Base-by-base conservation (phyloP, 2,113 vertebrate genomes). In the Odocoileus virginianus region DNA sequence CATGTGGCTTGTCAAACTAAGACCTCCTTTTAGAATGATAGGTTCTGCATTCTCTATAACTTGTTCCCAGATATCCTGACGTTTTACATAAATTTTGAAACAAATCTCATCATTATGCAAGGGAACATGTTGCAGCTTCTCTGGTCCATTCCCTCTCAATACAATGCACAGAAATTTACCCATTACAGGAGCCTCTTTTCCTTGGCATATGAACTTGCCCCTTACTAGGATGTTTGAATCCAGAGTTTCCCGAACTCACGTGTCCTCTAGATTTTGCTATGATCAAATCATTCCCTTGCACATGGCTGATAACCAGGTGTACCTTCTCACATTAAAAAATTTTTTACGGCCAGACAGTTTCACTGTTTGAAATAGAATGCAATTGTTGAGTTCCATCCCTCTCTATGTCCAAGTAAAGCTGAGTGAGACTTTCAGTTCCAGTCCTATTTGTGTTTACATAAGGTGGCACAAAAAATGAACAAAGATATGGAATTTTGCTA, bases 51-150 rank as follows among this genome's bases (percentile, higher is more conserved):
- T 47, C 47, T 89, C 36, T 82, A 74, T 82, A 87, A 52, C 58
- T 93, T 61, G 13, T 27, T 64, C 81, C 12, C 60, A n/a, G 52
- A 61, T 61, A 95, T 11, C 8, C 60, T 61, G 55, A 13, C 10
- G 89, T 93, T 87, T 58, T 52, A 76, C 9, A n/a, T 25, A 74
- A 8, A n/a, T 60, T 84, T 94, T 67, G 30, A 74, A 57, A 89
- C 21, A 78, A 47, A 94, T 79, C 50, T 97, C 79, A 81, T 61
- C 55, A 54, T 36, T 92, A 83, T 55, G 91, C 54, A 91, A 95
- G 40, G 28, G 8, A 85, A 95, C 7, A 55, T 57, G 17, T 4
- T 87, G 36, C 71, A 74, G n/a, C 8, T 54, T 81, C 83, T 57
- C 89, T 92, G 36, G 27, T 60, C 61, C 16, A 67, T 82, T 11